A percentile compares a stretch with the other conserved stretches of the same genome.
phyloP scores from a whole-genome alignment of 1,140 invertebrate species.

The Bombus fervidus region DNA sequence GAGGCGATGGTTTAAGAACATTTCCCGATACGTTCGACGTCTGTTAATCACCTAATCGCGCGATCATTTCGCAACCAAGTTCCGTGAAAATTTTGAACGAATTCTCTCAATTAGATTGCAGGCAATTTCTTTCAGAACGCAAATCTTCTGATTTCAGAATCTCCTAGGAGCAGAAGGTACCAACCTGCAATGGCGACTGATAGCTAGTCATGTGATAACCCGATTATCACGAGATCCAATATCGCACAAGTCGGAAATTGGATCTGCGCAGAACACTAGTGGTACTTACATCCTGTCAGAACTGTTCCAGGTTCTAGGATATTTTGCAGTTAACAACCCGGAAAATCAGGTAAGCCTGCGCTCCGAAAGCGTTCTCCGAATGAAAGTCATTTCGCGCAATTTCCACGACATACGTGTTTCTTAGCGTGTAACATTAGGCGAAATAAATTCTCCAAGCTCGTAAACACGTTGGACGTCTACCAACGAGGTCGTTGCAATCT shows the following conservation, averaged over 20 bases:
- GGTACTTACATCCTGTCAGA: constrained; percentile 86
- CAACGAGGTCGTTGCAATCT: background rate
- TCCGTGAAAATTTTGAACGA: too few species aligned
- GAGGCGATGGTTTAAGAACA: background rate
- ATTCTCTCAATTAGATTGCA: too few species aligned
- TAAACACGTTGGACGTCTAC: too few species aligned
- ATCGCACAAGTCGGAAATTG: constrained; percentile 76
- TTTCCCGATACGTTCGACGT: background rate
- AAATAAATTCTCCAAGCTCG: background rate
- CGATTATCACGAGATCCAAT: constrained; percentile 88
- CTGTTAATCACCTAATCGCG: background rate
- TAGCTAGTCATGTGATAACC: constrained; percentile 90
- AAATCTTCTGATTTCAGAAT: constrained; percentile 85
- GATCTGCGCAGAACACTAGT: constrained; percentile 66
- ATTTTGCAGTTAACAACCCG: constrained; percentile 90
- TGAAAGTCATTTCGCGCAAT: background rate
- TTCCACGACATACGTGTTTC: background rate
- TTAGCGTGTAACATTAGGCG: background rate
- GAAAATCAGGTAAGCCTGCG: constrained; percentile 90
- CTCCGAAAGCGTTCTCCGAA: background rate
- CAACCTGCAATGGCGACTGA: constrained; percentile 93
- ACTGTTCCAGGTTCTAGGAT: constrained; percentile 90
- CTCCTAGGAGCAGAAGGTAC: constrained; percentile 93
- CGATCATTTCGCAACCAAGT: too few species aligned
- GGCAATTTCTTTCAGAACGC: background rate